These are phyloP conservation scores for Eufriesea mexicana DNA, from an alignment of 1,140 invertebrate species.

Conservation along the genomic window DNA sequence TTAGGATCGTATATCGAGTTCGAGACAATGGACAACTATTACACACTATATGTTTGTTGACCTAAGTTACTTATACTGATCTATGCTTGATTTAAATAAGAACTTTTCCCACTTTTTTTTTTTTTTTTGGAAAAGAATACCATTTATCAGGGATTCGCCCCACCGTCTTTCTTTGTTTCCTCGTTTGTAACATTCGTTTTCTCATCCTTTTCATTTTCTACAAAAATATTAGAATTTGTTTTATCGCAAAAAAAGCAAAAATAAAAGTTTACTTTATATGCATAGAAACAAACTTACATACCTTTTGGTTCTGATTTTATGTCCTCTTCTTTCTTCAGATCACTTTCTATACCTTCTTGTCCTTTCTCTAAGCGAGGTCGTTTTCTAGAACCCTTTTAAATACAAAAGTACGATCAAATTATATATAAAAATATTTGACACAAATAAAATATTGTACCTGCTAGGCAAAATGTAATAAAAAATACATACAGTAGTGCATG, in stretches of 20 bases:
- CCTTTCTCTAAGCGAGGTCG: conserved; percentile 90
- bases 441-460: not conserved
- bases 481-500: no score
- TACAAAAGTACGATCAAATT: conserved; percentile 1
- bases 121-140: conserved; percentile 21
- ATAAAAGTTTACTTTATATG: no score
- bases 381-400: conserved; percentile 84
- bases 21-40: conserved; percentile 35
- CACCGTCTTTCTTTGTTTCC: conserved; percentile 85
- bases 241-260: not conserved
- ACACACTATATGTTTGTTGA: conserved; percentile 38
- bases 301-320: conserved; percentile 85
- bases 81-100: conserved; percentile 69
- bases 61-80: conserved; percentile 64
- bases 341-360: conserved; percentile 79
- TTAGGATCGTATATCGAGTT: conserved; percentile 45
- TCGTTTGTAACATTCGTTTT: conserved; percentile 83
- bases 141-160: conserved; percentile 79
- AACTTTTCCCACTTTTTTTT: conserved; percentile 52
- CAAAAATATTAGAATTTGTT: conserved; percentile 58
- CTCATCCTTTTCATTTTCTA: conserved; percentile 86
- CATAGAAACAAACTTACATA: conserved; percentile 72
- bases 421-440: conserved; percentile 2
- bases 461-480: not conserved
- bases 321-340: conserved; percentile 85